Conservation (phyloP, 2,113 vertebrate genomes). For the Hippocampus zosterae region DNA sequence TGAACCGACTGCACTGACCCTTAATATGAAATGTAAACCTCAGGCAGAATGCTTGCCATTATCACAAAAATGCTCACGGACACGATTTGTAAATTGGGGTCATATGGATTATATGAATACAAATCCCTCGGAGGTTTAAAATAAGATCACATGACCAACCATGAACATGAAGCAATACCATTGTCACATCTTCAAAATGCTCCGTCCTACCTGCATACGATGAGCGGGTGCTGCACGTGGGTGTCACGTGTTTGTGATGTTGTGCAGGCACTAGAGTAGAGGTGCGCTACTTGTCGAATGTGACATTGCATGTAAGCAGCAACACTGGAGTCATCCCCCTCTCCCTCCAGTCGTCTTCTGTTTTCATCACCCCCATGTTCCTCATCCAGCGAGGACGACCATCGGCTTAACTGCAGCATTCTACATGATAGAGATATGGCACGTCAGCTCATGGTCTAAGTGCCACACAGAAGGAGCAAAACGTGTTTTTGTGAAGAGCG, state of each 20-base stretch:
- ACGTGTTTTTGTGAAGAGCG: neutral
- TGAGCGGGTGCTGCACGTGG: conserved; percentile 1
- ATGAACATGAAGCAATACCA: conserved; percentile 26
- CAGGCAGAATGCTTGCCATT: neutral
- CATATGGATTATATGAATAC: conserved; percentile 9
- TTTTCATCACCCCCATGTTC: conserved; percentile 17
- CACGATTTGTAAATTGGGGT: conserved; percentile 7
- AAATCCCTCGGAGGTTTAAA: conserved; percentile 1
- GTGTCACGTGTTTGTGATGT: conserved; percentile 6
- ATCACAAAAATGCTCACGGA: conserved; percentile 6
- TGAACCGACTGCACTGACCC: conserved; percentile 19
- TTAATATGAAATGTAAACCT: conserved; percentile 17
- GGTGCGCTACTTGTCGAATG: conserved; percentile 20
- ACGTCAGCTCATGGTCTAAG: neutral
- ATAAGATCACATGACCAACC: conserved; percentile 13
- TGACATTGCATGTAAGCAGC: conserved; percentile 28
- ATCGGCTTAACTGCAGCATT: conserved; percentile 41
- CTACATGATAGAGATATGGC: conserved; percentile 12
- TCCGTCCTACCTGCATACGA: neutral
- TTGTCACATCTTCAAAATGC: conserved; percentile 3
- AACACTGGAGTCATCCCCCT: conserved; percentile 12
- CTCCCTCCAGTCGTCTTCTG: conserved; percentile 20
- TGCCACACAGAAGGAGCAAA: neutral
- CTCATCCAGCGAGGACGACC: conserved; percentile 31
- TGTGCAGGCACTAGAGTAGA: conserved; percentile 2